phyloP scores from a whole-genome alignment of 2,797 vertebrate genomes.

The Chromobotia macracanthus region DNA sequence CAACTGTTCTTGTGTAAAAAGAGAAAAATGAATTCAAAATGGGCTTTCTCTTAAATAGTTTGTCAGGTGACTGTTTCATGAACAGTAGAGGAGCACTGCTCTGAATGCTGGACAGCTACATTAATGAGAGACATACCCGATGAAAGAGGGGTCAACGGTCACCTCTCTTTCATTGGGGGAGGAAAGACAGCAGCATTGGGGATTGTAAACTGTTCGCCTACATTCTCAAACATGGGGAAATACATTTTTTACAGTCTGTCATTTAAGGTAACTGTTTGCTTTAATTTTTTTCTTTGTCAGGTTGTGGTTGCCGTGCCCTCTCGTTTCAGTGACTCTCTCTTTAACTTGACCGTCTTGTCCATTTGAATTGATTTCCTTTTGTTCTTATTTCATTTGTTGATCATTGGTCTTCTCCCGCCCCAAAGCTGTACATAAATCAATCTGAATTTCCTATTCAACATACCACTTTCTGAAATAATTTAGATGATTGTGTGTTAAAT shows the following conservation, averaged over 20 bases:
- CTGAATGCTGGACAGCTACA: conserved; percentile 14
- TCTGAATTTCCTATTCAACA: conserved; percentile 67
- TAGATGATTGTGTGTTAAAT: conserved; percentile 79
- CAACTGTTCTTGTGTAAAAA: conserved; percentile 43
- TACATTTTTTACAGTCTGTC: conserved; percentile 62
- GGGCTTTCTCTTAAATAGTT: conserved; percentile 37
- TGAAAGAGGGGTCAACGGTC: conserved; percentile 21
- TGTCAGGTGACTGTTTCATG: conserved; percentile 39
- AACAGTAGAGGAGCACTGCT: background rate
- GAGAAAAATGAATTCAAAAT: conserved; percentile 38
- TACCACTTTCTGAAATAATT: conserved; percentile 67
- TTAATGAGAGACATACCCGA: conserved; percentile 7
- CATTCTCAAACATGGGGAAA: conserved; percentile 57
- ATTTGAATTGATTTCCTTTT: conserved; percentile 57
- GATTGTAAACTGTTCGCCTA: conserved; percentile 35
- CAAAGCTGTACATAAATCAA: conserved; percentile 68
- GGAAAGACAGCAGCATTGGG: conserved; percentile 18
- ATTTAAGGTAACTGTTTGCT: conserved; percentile 64
- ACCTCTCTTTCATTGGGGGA: conserved; percentile 32
- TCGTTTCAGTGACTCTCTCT: conserved; percentile 53
- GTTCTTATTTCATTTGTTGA: conserved; percentile 54
- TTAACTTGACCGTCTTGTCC: conserved; percentile 50
- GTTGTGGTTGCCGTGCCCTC: conserved; percentile 72
- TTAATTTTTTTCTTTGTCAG: conserved; percentile 63
- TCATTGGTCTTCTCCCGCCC: conserved; percentile 59